phyloP scores from a whole-genome alignment of 2,888 invertebrate species.

The Globia sparganii region DNA sequence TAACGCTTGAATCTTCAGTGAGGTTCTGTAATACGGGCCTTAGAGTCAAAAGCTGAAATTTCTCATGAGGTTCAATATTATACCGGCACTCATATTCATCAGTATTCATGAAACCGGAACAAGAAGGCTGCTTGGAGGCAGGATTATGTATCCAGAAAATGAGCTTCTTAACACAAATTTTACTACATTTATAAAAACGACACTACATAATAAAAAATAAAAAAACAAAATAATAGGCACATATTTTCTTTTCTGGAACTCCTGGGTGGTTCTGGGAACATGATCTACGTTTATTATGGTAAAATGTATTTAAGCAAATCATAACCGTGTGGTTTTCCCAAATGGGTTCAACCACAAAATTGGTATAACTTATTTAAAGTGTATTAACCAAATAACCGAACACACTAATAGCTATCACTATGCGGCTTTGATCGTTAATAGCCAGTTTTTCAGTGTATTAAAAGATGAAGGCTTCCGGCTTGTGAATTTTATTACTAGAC shows the following conservation, averaged over 20 bases:
- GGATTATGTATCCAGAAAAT: neutral
- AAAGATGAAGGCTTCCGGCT: neutral
- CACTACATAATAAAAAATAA: neutral
- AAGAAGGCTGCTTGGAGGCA: neutral
- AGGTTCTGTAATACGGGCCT: neutral
- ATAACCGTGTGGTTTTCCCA: conserved; percentile 32
- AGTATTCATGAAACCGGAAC: neutral
- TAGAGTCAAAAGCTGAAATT: neutral
- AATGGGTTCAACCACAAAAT: conserved; percentile 8
- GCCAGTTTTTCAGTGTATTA: neutral
- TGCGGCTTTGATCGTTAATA: neutral
- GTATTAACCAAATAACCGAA: conserved; percentile 14
- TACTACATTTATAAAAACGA: neutral
- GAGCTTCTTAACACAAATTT: neutral
- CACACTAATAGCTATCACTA: conserved; percentile 9
- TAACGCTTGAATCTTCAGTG: neutral
- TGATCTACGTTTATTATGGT: neutral
- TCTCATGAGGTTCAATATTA: neutral
- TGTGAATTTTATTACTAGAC: neutral
- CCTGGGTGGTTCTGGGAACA: neutral
- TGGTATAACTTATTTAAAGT: conserved; percentile 9
- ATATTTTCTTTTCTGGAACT: neutral
- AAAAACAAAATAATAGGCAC: neutral
- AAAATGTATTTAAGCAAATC: conserved; percentile 19
- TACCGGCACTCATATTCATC: neutral